A percentile compares a stretch with the other conserved stretches of the same genome.
Evolutionary conservation across 2,888 invertebrate genomes (phyloP).

Genomic region (Ganaspis brasiliensis): DNA sequence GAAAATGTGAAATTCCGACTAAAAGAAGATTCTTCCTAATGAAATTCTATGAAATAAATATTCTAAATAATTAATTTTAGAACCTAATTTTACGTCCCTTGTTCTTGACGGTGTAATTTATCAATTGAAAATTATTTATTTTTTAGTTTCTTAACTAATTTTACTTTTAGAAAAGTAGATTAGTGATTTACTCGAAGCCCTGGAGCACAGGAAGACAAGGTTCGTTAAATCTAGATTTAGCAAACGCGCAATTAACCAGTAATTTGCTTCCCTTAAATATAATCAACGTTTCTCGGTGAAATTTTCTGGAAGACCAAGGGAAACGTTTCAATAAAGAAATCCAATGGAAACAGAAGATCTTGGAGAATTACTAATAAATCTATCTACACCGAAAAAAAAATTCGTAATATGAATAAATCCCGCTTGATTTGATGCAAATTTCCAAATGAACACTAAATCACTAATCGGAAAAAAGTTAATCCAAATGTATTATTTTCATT

Average conservation of each 20-base stretch:
- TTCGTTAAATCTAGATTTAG: neutral
- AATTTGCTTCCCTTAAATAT: neutral
- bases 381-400: neutral
- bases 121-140: neutral
- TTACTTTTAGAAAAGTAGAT: neutral
- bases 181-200: neutral
- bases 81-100: too few relatives aligned
- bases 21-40: too few relatives aligned
- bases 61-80: too few relatives aligned
- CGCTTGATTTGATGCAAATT: too few relatives aligned
- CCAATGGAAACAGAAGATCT: neutral
- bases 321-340: neutral
- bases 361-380: too few relatives aligned
- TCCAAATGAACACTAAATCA: too few relatives aligned
- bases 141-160: neutral
- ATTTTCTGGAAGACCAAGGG: neutral
- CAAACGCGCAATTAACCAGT: constrained; percentile 3
- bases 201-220: constrained; percentile 6
- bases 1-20: too few relatives aligned
- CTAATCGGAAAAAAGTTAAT: too few relatives aligned
- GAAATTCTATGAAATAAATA: too few relatives aligned
- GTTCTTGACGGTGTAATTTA: neutral
- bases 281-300: neutral
- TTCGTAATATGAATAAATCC: too few relatives aligned
- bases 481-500: too few relatives aligned